Percentiles rank a stretch among this genome's conserved stretches.
phyloP scores from a whole-genome alignment of 2,888 invertebrate species.

The Cantharis rustica region DNA sequence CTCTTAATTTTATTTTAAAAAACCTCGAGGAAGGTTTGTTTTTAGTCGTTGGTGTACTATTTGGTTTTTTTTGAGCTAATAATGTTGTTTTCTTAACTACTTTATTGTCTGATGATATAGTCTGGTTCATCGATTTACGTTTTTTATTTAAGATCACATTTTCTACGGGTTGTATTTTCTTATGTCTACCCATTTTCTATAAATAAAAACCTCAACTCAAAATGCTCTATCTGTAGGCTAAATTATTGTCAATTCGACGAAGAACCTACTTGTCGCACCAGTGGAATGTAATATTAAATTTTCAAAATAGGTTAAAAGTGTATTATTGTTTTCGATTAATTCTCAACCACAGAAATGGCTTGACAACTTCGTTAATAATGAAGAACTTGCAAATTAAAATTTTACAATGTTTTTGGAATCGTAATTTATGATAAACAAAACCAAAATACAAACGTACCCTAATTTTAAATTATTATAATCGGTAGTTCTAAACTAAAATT shows the following conservation, averaged over 20 bases:
- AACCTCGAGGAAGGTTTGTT: neutral
- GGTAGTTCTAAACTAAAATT: neutral
- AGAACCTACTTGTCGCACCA: neutral
- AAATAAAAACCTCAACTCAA: neutral
- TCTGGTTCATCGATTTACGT: neutral
- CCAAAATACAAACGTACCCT: neutral
- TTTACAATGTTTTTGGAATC: too few species aligned
- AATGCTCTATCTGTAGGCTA: neutral
- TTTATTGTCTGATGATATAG: neutral
- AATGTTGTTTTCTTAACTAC: neutral
- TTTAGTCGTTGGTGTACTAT: neutral
- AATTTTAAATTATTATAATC: neutral
- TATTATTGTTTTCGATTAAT: neutral
- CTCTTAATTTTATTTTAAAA: neutral
- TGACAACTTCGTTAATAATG: neutral
- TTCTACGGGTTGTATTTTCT: neutral
- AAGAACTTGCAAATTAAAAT: neutral
- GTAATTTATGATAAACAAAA: neutral
- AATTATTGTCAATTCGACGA: neutral
- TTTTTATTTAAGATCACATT: neutral
- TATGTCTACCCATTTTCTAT: neutral
- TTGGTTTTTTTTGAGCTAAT: neutral
- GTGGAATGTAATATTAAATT: neutral
- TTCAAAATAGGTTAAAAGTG: neutral
- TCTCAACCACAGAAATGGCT: neutral